Evolutionary conservation across 2,888 invertebrate species (phyloP), one percentile per base, ranked within the genome.

Genomic region (Disparrhopalites patrizii): DNA sequence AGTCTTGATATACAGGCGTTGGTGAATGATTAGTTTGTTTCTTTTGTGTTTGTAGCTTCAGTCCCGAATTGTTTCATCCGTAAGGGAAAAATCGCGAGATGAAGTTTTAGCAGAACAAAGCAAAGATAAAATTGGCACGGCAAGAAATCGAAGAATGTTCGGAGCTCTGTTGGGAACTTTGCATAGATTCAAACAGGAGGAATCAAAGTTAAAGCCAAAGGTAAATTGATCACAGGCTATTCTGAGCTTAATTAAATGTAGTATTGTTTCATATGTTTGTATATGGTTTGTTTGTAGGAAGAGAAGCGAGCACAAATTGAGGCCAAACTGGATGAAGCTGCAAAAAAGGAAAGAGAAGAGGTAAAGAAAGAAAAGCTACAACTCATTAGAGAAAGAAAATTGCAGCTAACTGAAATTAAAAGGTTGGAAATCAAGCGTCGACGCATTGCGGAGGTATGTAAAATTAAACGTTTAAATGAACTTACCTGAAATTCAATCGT

Each of bases 131-230:
- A 87, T 88, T 77, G 91, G 81, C 50, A 79, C 80, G 74, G 82
- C 81, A 20, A 83, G 97, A 72, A 98, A 98, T 80, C 85, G 90
- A 70, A 85, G 98, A 65, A 97, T 99, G 89, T 97, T 99, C 82
- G 96, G 97, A 8, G 89, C 95, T 23, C 82, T 99, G 50, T 81
- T 98, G 62, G 97, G 98, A 3, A 98, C 98, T 15, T 80, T 99
- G 74, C 93, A 95, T 78, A 93, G 92, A 79, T 98, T 98, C 79
- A 90, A 93, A 76, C 91, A 92, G 77, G 96, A 97, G 78, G 94
- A 96, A 81, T 91, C 91, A 65, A 88, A 88, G 63, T 81, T 92
- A 72, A 92, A 93, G 79, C 88, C 89, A 76, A 92, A 90, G 82
- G 87, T 86, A 79, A 76, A 73, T 76, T n/a, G n/a, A n/a, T n/a